Evolutionary conservation across 1,140 invertebrate species (phyloP).

Genomic region (Parapsyche elsis): DNA sequence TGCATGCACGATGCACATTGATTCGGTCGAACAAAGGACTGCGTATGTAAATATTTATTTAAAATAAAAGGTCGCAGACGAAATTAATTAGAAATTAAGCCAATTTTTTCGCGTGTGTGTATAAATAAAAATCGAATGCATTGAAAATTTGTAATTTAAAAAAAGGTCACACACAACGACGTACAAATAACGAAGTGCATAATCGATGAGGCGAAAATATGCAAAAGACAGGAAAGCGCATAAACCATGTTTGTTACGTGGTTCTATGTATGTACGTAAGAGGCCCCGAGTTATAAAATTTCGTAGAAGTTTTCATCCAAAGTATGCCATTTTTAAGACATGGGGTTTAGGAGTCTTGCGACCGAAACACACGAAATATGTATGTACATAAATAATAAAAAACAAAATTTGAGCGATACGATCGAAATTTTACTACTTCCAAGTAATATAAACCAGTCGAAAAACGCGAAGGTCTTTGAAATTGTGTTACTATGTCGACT

Average conservation of each 20-base stretch:
- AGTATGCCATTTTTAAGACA: too few species aligned
- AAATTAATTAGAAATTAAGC: slow-evolving; percentile 19
- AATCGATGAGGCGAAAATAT: background rate
- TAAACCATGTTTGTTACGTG: too few species aligned
- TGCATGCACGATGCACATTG: background rate
- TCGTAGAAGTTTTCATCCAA: too few species aligned
- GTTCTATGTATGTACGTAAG: too few species aligned
- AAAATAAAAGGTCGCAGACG: slow-evolving; percentile 13
- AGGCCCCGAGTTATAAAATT: too few species aligned
- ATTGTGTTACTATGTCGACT: too few species aligned
- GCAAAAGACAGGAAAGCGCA: too few species aligned
- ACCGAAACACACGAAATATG: too few species aligned
- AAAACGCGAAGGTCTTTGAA: background rate
- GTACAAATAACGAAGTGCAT: background rate
- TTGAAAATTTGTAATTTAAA: background rate
- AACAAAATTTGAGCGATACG: too few species aligned
- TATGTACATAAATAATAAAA: too few species aligned
- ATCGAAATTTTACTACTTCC: background rate
- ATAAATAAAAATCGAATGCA: background rate
- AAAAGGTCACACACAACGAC: background rate
- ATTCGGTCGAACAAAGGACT: background rate
- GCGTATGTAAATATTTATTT: background rate
- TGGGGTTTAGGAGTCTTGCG: too few species aligned
- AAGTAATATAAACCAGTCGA: background rate
- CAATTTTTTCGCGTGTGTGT: background rate